A percentile compares a stretch with the other conserved stretches of the same genome.
These are phyloP conservation scores for Lanius ludovicianus DNA, from an alignment of 2,113 vertebrate genomes.

Conservation along the genomic window DNA sequence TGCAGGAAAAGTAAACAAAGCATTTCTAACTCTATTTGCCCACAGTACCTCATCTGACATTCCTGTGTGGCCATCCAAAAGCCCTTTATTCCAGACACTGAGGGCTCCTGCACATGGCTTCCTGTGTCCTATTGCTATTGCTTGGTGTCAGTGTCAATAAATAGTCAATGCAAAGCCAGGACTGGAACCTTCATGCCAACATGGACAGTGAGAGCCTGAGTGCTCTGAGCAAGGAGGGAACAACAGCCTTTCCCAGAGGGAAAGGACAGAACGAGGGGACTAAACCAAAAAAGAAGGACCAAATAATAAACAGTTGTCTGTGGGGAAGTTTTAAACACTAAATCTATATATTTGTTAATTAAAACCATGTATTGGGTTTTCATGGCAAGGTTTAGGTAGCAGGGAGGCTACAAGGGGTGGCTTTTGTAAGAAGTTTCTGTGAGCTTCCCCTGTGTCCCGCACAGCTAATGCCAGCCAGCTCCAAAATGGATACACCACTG, in stretches of 20 bases:
- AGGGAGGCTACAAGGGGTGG: neutral
- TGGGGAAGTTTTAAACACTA: neutral
- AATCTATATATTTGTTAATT: neutral
- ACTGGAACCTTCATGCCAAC: neutral
- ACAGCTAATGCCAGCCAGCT: neutral
- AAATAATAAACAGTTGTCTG: neutral
- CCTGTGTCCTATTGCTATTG: neutral
- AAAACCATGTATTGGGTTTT: neutral
- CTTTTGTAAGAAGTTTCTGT: neutral
- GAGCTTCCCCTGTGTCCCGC: neutral
- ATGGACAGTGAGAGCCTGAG: neutral
- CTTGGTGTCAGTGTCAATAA: neutral
- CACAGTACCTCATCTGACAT: neutral
- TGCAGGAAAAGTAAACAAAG: neutral
- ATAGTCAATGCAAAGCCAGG: fast-evolving
- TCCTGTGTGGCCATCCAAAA: neutral
- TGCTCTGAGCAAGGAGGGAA: neutral
- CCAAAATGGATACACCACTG: too few relatives aligned
- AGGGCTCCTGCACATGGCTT: neutral
- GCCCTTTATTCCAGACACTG: neutral
- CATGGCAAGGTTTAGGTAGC: neutral
- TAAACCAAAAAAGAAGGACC: neutral
- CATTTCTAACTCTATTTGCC: neutral
- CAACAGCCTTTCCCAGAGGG: neutral
- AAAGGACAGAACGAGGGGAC: neutral